Evolutionary conservation across 2,113 vertebrate genomes (phyloP), one percentile per base, ranked within the genome.

Genomic region (Pimephales promelas): DNA sequence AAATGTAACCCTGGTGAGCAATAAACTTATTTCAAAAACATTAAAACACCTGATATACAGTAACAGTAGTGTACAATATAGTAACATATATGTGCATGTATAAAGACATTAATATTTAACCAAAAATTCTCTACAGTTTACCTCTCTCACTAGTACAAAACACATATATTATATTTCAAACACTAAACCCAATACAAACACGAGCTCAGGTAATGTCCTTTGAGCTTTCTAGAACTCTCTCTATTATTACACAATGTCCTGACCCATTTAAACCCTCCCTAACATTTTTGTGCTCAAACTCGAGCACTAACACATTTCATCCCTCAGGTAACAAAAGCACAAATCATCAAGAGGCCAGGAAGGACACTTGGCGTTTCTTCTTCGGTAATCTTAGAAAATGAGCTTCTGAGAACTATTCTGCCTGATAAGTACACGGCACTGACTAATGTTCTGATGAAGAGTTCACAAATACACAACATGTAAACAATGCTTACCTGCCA

Each of bases 211-310:
- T 76, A 56, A 56, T 72, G 40, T 45, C 70, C n/a, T 72, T 45
- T 14, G 40, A 43, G 70, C 70, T 72, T 34, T 72, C 36, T n/a
- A 47, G 70, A 72, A 45, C 24, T 28, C 11, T 22, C 72, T 74
- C 47, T 74, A 26, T 26, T 52, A 52, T 52, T 26, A 74, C 47
- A 74, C 72, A 74, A 74, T 52, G 24, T 3, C 31, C 74, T 54
- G 74, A 77, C 74, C 52, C 52, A 36, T 36, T 77, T 56, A 36
- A 56, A 72, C n/a, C 72, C 72, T 74, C 72, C 72, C 47, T 52
- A 74, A 52, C 9, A 49, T 18, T 16, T 3, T 14, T 11, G 47
- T 28, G 71, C 71, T 26, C 71, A 73, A 73, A 49, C 43, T 26
- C 24, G 16, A 16, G 45, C 71, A 18, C 45, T 18, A 52, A 49